Evolutionary conservation across 2,797 vertebrate species (phyloP).

Genomic region (Pelochelys cantorii): DNA sequence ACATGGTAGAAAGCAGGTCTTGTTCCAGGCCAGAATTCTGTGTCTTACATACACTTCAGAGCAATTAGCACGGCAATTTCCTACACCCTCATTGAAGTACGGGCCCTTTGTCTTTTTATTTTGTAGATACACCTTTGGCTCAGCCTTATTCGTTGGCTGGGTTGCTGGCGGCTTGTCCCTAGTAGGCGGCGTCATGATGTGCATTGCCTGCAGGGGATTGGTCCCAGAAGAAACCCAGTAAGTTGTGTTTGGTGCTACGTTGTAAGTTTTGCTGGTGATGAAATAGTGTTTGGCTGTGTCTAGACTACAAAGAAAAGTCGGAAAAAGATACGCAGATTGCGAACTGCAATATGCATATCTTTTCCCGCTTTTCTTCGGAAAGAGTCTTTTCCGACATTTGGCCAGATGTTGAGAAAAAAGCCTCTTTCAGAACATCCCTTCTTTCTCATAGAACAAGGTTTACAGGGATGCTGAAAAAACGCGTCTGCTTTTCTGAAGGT

Average conservation of each 20-base stretch:
- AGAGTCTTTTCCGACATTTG: no score
- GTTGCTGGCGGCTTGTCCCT: conserved; percentile 89
- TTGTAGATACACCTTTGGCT: conserved; percentile 92
- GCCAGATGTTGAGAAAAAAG: no score
- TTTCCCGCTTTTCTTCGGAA: no score
- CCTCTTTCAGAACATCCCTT: no score
- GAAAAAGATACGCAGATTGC: no score
- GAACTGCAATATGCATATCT: no score
- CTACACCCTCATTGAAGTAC: background rate
- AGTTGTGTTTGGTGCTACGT: conserved; percentile 36
- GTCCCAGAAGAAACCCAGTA: conserved; percentile 83
- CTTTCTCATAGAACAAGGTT: no score
- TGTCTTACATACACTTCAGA: accelerated
- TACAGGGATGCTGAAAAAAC: no score
- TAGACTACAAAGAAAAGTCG: no score
- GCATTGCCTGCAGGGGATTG: conserved; percentile 89
- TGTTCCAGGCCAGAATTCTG: background rate
- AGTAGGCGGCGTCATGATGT: conserved; percentile 90
- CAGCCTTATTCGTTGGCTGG: conserved; percentile 94
- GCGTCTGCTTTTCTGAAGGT: no score
- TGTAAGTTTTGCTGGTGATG: background rate
- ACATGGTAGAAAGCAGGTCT: background rate
- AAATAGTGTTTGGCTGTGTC: background rate
- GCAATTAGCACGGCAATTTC: background rate
- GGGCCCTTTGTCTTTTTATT: accelerated